These are phyloP conservation scores for Ciconia boyciana DNA, from an alignment of 2,113 vertebrate species.

Conservation along the genomic window DNA sequence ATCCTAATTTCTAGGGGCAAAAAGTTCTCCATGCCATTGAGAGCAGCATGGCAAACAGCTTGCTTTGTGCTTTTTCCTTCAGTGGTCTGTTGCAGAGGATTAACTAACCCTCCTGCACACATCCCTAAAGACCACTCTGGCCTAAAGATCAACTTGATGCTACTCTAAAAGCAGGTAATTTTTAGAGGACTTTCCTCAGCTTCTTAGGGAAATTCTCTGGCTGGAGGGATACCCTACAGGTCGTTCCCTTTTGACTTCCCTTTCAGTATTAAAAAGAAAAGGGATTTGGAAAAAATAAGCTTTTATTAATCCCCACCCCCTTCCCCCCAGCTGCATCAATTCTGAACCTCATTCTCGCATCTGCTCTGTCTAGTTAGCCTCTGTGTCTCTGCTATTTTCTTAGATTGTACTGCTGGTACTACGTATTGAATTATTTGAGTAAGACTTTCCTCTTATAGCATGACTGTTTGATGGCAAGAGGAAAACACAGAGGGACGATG, in stretches of 20 bases:
- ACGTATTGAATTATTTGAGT: not conserved
- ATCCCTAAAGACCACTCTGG: not conserved
- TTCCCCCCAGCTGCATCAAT: not conserved
- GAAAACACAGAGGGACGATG: not conserved
- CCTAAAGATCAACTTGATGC: not conserved
- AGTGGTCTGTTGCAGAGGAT: not conserved
- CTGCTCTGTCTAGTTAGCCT: not conserved
- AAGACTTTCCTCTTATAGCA: not conserved
- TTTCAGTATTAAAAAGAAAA: not conserved
- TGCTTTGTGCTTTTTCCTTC: not conserved
- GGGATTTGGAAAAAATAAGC: not conserved
- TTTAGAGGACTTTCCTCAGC: not conserved
- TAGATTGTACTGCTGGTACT: not conserved
- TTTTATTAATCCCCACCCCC: not conserved
- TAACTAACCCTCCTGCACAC: not conserved
- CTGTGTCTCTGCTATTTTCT: not conserved
- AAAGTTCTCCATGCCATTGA: not conserved
- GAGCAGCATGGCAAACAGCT: not conserved
- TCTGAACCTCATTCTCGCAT: not conserved
- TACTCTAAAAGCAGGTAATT: not conserved
- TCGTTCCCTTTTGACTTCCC: not conserved
- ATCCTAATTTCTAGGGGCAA: not conserved
- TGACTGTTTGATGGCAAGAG: not conserved
- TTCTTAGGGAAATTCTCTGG: not conserved
- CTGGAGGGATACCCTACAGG: not conserved